A percentile compares a stretch with the other conserved stretches of the same genome.
phyloP scores from a whole-genome alignment of 2,113 vertebrate genomes.

The Symphodus melops region DNA sequence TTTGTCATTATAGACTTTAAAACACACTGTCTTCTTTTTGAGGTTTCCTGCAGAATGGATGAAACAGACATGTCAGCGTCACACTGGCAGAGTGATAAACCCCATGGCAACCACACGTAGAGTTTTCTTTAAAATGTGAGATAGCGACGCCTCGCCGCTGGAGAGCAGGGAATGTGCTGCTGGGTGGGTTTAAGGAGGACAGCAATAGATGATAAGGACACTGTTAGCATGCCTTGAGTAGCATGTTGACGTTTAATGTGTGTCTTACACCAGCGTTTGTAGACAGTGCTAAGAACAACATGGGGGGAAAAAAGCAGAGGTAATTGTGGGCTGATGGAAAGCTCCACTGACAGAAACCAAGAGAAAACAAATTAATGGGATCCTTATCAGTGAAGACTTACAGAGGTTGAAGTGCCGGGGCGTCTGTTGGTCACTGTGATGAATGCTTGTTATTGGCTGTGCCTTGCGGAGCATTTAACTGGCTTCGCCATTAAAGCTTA shows the following conservation, averaged over 20 bases:
- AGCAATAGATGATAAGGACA: slow-evolving; percentile 52
- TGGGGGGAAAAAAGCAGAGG: slow-evolving; percentile 15
- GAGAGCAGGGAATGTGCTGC: slow-evolving; percentile 32
- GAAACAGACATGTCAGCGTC: slow-evolving; percentile 57
- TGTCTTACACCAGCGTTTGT: neutral
- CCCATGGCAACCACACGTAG: slow-evolving; percentile 43
- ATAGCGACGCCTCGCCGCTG: slow-evolving; percentile 23
- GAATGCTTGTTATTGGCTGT: slow-evolving; percentile 75
- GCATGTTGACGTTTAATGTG: neutral
- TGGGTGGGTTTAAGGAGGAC: slow-evolving; percentile 34
- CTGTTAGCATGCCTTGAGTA: slow-evolving; percentile 38
- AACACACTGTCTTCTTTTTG: slow-evolving; percentile 36
- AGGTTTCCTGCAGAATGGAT: slow-evolving; percentile 40
- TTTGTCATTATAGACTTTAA: slow-evolving; percentile 11
- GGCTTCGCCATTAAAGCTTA: slow-evolving; percentile 61
- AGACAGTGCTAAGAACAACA: slow-evolving; percentile 29
- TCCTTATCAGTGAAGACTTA: slow-evolving; percentile 71
- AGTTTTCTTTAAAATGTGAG: slow-evolving; percentile 47
- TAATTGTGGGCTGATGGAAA: slow-evolving; percentile 62
- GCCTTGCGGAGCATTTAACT: slow-evolving; percentile 71
- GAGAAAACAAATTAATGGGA: slow-evolving; percentile 68
- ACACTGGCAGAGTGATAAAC: slow-evolving; percentile 55
- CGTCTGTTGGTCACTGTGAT: slow-evolving; percentile 71
- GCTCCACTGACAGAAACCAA: slow-evolving; percentile 54
- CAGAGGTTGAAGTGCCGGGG: slow-evolving; percentile 53